Evolutionary conservation across 2,113 vertebrate species (phyloP).

Genomic region (Oreotrochilus melanogaster): DNA sequence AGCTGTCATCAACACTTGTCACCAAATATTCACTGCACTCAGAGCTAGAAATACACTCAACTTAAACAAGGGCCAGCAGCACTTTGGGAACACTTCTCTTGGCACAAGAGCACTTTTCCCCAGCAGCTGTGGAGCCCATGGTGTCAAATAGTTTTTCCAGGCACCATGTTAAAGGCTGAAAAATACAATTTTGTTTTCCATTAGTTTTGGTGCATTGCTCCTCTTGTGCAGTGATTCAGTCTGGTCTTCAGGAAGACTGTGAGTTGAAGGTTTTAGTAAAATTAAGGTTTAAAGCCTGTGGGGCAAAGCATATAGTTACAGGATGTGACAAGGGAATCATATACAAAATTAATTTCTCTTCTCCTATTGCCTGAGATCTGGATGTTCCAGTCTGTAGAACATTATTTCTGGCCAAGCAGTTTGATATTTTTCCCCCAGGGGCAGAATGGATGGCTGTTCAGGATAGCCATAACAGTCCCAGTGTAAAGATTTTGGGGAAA

Average conservation of each 20-base stretch:
- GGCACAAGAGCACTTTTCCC: background rate
- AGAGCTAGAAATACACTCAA: slow-evolving; percentile 8
- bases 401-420: background rate
- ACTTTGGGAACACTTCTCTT: slow-evolving; percentile 27
- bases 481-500: background rate
- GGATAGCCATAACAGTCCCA: accelerated
- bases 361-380: background rate
- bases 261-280: background rate
- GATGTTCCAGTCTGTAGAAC: background rate
- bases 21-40: slow-evolving; percentile 41
- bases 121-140: background rate
- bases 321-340: background rate
- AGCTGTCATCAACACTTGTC: slow-evolving; percentile 49
- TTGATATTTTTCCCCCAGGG: background rate
- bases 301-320: background rate
- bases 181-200: background rate
- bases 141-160: slow-evolving; percentile 48
- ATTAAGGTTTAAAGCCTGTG: background rate
- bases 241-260: background rate
- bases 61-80: slow-evolving; percentile 27
- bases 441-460: background rate
- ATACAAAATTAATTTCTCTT: background rate
- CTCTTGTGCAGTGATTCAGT: background rate
- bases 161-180: background rate
- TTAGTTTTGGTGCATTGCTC: background rate